Percentiles rank a stretch among this genome's conserved stretches.
phyloP scores from a whole-genome alignment of 2,888 invertebrate genomes.

The Cheilosia urbana region DNA sequence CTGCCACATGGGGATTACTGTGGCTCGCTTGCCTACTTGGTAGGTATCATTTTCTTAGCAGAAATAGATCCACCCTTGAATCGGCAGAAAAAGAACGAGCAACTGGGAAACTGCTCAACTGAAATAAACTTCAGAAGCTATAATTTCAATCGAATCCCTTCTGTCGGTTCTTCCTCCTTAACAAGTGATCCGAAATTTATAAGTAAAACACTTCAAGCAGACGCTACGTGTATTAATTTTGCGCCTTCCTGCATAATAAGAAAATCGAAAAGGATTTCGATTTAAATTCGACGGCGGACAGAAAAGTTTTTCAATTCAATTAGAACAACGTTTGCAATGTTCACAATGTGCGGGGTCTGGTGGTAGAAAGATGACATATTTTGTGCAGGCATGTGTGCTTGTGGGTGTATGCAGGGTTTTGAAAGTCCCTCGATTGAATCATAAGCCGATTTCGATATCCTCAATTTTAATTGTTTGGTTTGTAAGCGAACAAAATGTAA shows the following conservation, averaged over 20 bases:
- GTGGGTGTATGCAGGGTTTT: background rate
- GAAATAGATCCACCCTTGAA: background rate
- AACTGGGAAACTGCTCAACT: constrained; percentile 41
- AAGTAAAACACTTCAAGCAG: constrained; percentile 38
- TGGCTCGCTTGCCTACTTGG: constrained; percentile 40
- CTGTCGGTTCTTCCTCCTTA: background rate
- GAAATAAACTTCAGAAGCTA: constrained; percentile 59
- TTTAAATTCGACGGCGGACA: constrained; percentile 18
- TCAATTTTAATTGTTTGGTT: background rate
- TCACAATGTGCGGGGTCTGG: constrained; percentile 6
- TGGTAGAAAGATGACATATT: background rate
- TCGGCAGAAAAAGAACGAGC: constrained; percentile 1
- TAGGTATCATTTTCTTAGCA: constrained; percentile 31
- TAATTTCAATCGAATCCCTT: constrained; percentile 49
- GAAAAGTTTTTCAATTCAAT: constrained; percentile 58
- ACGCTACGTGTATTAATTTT: constrained; percentile 11
- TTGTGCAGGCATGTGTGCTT: background rate
- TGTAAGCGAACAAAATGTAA: background rate
- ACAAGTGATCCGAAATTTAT: constrained; percentile 47
- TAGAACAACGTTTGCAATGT: constrained; percentile 25
- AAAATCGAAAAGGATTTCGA: constrained; percentile 29
- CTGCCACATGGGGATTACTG: constrained; percentile 27
- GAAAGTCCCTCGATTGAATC: background rate
- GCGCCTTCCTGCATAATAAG: background rate
- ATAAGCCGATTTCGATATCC: background rate